Evolutionary conservation across 1,140 invertebrate species (phyloP).

Genomic region (Monochamus saltuarius): DNA sequence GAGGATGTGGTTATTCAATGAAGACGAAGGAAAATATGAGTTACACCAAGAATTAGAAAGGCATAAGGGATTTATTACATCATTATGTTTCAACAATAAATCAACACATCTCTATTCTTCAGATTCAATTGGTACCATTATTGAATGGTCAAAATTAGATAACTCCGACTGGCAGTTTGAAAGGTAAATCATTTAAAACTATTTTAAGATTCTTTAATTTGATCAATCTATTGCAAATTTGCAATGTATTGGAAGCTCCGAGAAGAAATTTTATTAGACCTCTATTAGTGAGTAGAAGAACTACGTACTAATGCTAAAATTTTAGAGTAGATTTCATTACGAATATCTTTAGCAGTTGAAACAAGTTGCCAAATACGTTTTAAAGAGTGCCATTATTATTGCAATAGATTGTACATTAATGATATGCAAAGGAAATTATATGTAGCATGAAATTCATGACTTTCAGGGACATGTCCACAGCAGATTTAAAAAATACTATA

Average conservation of each 20-base stretch:
- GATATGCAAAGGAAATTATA: too few relatives aligned
- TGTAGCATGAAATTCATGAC: neutral
- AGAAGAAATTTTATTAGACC: too few relatives aligned
- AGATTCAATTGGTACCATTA: slow-evolving; percentile 42
- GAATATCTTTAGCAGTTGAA: too few relatives aligned
- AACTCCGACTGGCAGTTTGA: slow-evolving; percentile 34
- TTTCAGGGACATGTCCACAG: slow-evolving; percentile 36
- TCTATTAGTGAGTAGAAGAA: too few relatives aligned
- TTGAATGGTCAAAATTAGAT: slow-evolving; percentile 38
- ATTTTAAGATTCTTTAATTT: too few relatives aligned
- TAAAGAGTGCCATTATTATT: too few relatives aligned
- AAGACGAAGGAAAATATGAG: slow-evolving; percentile 25
- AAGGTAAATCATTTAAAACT: slow-evolving; percentile 13
- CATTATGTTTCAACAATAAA: slow-evolving; percentile 39
- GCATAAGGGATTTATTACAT: slow-evolving; percentile 44
- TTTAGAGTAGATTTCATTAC: too few relatives aligned
- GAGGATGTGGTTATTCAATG: slow-evolving; percentile 38
- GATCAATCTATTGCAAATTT: too few relatives aligned
- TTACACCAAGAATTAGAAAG: slow-evolving; percentile 39
- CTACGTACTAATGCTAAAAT: too few relatives aligned
- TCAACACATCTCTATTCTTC: slow-evolving; percentile 37
- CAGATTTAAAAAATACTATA: slow-evolving; percentile 38
- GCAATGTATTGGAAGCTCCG: too few relatives aligned
- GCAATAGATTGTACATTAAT: too few relatives aligned
- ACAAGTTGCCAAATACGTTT: too few relatives aligned